Evolutionary conservation across 2,888 invertebrate genomes (phyloP).

Genomic region (Frankliniella fusca): DNA sequence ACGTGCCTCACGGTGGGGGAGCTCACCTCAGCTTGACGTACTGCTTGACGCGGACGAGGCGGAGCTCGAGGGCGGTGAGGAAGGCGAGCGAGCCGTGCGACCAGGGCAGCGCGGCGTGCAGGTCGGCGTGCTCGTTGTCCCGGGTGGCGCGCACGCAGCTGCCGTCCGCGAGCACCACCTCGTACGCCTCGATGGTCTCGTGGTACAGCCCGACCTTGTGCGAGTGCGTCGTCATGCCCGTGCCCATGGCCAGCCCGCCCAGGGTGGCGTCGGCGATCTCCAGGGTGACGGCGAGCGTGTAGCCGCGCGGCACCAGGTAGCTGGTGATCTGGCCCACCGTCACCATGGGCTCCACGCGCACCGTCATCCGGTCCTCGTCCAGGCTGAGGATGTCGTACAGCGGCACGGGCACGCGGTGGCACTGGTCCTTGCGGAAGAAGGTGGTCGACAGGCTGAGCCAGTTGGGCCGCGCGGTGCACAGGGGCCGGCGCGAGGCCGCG

Average conservation of each 20-base stretch:
- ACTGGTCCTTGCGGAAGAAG: conserved; percentile 60
- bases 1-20: neutral
- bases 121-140: conserved; percentile 56
- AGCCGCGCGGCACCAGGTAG: conserved; percentile 60
- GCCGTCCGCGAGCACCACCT: conserved; percentile 61
- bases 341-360: conserved; percentile 63
- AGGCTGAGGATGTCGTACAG: conserved; percentile 59
- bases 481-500: conserved; percentile 49
- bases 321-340: conserved; percentile 63
- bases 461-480: conserved; percentile 65
- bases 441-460: conserved; percentile 65
- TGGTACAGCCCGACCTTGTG: conserved; percentile 67
- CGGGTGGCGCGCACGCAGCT: conserved; percentile 56
- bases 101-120: conserved; percentile 61
- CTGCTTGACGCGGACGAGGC: conserved; percentile 60
- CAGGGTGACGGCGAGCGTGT: conserved; percentile 63
- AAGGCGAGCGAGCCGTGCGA: conserved; percentile 64
- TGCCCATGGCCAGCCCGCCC: conserved; percentile 64
- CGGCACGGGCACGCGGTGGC: conserved; percentile 60
- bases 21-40: conserved; percentile 56
- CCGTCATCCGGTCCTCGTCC: conserved; percentile 55
- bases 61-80: conserved; percentile 60
- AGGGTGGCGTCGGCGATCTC: conserved; percentile 66
- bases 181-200: conserved; percentile 61
- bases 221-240: conserved; percentile 70